phyloP scores from a whole-genome alignment of 2,113 vertebrate species.

The Corythornis vintsioides region DNA sequence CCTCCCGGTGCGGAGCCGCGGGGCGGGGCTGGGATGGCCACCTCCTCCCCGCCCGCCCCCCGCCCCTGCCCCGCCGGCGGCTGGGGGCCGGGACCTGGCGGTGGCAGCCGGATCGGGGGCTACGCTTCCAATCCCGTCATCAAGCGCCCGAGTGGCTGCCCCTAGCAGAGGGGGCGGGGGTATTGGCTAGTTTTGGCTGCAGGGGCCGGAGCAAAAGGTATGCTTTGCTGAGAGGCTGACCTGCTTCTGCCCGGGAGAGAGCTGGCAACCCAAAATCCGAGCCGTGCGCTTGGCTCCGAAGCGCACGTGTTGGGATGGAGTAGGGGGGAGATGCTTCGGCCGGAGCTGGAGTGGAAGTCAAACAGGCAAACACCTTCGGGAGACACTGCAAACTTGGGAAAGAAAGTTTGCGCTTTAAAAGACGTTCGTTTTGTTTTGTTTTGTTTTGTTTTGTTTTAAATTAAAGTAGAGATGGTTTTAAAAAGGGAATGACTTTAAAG shows the following conservation, averaged over 20 bases:
- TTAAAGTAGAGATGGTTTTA: background rate
- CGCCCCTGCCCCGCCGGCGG: background rate
- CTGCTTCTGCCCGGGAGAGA: background rate
- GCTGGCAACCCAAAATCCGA: background rate
- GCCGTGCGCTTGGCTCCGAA: background rate
- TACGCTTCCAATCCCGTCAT: background rate
- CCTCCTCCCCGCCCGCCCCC: background rate
- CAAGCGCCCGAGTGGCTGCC: fast-evolving
- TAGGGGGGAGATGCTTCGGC: background rate
- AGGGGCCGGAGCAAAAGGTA: background rate
- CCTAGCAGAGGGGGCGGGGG: background rate
- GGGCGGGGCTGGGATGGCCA: constrained; percentile 9
- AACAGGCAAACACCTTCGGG: background rate
- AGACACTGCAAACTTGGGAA: background rate
- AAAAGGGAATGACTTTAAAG: background rate
- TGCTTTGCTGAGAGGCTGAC: background rate
- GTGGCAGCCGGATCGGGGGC: background rate
- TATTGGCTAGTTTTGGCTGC: background rate
- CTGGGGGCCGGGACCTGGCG: background rate
- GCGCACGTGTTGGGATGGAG: background rate
- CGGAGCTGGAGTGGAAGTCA: background rate
- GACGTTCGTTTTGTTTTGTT: background rate
- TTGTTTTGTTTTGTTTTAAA: no score
- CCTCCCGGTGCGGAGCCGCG: background rate
- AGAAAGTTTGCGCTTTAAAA: background rate